A percentile compares a stretch with the other conserved stretches of the same genome.
phyloP scores from a whole-genome alignment of 2,113 vertebrate species.

The Desmodus rotundus region DNA sequence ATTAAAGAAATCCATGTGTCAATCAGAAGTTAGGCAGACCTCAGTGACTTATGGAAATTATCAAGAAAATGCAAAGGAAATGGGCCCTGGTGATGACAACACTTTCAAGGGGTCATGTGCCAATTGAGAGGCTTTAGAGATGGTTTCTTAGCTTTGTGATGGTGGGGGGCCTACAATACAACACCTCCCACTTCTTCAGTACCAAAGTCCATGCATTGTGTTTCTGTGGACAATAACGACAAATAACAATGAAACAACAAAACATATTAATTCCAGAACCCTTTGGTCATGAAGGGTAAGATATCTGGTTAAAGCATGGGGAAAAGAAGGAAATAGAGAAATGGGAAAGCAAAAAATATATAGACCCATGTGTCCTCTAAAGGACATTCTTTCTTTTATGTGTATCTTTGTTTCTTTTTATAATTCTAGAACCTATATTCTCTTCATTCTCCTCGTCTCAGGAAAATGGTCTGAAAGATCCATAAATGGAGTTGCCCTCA shows the following conservation, averaged over 20 bases:
- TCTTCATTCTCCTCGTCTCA: background rate
- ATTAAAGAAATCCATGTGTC: background rate
- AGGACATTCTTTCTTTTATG: background rate
- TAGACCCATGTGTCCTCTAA: background rate
- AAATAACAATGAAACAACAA: background rate
- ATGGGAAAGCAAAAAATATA: background rate
- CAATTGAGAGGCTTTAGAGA: background rate
- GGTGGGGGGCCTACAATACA: rapidly evolving
- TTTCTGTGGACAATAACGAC: background rate
- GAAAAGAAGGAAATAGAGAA: background rate
- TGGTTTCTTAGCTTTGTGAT: background rate
- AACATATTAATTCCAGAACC: background rate
- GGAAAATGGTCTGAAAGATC: background rate
- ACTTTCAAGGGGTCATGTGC: rapidly evolving
- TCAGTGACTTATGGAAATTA: background rate
- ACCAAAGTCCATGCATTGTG: rapidly evolving
- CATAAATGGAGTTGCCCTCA: background rate
- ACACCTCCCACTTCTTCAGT: rapidly evolving
- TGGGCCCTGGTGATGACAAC: too few species aligned
- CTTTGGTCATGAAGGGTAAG: background rate
- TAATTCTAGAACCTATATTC: background rate
- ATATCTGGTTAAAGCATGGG: background rate
- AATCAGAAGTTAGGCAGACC: background rate
- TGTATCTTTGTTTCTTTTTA: background rate
- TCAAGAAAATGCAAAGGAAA: background rate